Evolutionary conservation across 2,888 invertebrate species (phyloP).

Genomic region (Periphyllus acericola): DNA sequence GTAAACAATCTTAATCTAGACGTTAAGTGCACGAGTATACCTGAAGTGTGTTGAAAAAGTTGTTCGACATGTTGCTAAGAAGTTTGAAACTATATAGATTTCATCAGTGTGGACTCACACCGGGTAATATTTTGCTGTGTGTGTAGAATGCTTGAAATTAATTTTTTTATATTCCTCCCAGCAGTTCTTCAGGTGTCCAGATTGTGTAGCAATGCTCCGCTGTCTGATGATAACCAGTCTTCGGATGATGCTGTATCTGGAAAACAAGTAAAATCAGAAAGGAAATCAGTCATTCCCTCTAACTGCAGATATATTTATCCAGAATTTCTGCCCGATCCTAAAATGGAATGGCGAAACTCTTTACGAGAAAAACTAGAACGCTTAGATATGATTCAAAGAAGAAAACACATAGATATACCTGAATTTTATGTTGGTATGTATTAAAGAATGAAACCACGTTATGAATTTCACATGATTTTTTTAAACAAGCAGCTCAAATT

Average conservation of each 20-base stretch:
- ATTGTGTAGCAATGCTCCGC: not conserved
- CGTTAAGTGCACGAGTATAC: not conserved
- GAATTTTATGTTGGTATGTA: constrained; percentile 95
- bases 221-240: constrained; percentile 7
- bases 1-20: not conserved
- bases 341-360: constrained; percentile 79
- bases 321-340: constrained; percentile 92
- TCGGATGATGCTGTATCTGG: not conserved
- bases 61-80: constrained; percentile 23
- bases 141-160: not conserved
- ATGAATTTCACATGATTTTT: not conserved
- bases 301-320: constrained; percentile 72
- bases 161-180: not conserved
- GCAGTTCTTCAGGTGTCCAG: constrained; percentile 21
- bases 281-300: constrained; percentile 41
- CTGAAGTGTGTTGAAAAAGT: not conserved
- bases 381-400: constrained; percentile 88
- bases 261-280: constrained; percentile 48
- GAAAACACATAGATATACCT: constrained; percentile 86
- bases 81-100: not conserved
- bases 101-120: not conserved
- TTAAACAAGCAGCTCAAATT: too few species aligned
- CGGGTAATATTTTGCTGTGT: constrained; percentile 7
- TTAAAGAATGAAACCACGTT: not conserved
- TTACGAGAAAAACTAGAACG: constrained; percentile 90